Evolutionary conservation across 2,797 vertebrate genomes (phyloP).

Genomic region (Epinephelus awoara): DNA sequence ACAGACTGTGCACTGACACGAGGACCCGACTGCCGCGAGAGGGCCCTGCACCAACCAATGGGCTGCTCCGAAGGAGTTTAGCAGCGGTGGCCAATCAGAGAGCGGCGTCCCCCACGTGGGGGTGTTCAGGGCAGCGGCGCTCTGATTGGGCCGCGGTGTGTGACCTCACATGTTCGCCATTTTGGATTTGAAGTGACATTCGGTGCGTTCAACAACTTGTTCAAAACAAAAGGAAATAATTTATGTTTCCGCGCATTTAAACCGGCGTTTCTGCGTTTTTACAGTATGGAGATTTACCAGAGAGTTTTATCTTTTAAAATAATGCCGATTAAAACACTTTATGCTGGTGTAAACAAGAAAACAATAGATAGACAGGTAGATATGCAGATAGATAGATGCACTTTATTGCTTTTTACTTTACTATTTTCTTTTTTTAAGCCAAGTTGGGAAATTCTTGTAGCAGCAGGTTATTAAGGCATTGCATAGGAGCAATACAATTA

Average conservation of each 20-base stretch:
- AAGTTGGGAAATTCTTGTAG: too few relatives aligned
- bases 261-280: background rate
- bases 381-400: too few relatives aligned
- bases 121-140: background rate
- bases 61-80: constrained; percentile 73
- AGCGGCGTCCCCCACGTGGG: constrained; percentile 88
- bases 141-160: constrained; percentile 81
- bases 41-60: constrained; percentile 85
- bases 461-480: too few relatives aligned
- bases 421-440: too few relatives aligned
- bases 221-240: constrained; percentile 83
- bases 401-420: too few relatives aligned
- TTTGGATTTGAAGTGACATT: constrained; percentile 89
- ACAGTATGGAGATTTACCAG: background rate
- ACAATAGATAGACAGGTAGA: background rate
- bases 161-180: constrained; percentile 90
- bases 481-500: too few relatives aligned
- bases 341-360: constrained; percentile 5
- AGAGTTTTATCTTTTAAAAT: constrained; percentile 13
- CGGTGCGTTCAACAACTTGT: constrained; percentile 82
- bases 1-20: constrained; percentile 91
- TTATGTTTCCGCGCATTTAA: constrained; percentile 58
- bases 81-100: constrained; percentile 75
- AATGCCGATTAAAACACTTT: background rate
- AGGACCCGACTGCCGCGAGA: constrained; percentile 90